A percentile compares a stretch with the other conserved stretches of the same genome.
Evolutionary conservation across 2,797 vertebrate genomes (phyloP).

Genomic region (Choloepus didactylus): DNA sequence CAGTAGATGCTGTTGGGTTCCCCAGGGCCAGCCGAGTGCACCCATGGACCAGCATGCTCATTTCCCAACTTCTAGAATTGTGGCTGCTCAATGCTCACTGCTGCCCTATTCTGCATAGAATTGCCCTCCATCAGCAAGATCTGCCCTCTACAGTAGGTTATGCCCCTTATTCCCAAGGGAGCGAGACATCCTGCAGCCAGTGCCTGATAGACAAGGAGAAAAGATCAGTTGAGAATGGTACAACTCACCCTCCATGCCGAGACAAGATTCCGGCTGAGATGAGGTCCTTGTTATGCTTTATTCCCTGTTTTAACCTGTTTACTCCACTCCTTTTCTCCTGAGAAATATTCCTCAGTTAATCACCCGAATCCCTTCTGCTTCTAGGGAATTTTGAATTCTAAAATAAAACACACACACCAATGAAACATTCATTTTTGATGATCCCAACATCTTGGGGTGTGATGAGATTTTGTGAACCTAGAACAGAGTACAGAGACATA

Average conservation of each 20-base stretch:
- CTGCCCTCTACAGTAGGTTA: neutral
- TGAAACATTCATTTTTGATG: neutral
- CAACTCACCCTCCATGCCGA: neutral
- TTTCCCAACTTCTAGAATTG: neutral
- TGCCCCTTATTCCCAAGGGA: neutral
- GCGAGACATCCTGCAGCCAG: neutral
- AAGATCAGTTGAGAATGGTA: neutral
- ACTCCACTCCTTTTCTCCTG: neutral
- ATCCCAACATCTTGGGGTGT: neutral
- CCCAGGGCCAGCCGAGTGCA: neutral
- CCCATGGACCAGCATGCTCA: too few species aligned
- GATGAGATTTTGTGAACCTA: neutral
- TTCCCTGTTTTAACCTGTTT: neutral
- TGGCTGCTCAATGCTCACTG: neutral
- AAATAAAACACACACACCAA: conserved; percentile 9
- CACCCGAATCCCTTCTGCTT: neutral
- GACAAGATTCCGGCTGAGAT: neutral
- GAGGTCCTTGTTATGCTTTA: neutral
- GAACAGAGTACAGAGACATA: neutral
- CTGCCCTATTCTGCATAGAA: neutral
- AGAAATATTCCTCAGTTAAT: neutral
- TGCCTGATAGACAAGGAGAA: neutral
- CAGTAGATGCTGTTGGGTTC: neutral
- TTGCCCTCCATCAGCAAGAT: neutral
- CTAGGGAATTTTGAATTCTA: neutral